Percentiles rank a stretch among this genome's conserved stretches.
phyloP scores from a whole-genome alignment of 1,140 invertebrate species.

The Orius insidiosus region DNA sequence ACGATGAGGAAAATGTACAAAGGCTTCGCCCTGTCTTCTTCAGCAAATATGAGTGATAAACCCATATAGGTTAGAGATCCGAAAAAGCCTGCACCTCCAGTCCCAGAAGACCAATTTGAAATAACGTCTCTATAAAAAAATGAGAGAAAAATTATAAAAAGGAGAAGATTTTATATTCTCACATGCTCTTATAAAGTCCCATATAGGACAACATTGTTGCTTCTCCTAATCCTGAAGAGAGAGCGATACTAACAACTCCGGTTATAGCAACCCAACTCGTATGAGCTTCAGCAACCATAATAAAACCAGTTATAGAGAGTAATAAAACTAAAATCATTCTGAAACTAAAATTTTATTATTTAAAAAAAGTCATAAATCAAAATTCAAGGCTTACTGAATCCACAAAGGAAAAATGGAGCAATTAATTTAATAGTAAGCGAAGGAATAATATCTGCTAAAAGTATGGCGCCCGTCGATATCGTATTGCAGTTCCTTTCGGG shows the following conservation, averaged over 20 bases:
- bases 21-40: neutral
- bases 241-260: constrained; percentile 61
- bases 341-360: constrained; percentile 18
- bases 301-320: constrained; percentile 39
- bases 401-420: constrained; percentile 54
- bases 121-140: constrained; percentile 38
- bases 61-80: constrained; percentile 56
- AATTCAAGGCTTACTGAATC: constrained; percentile 28
- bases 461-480: constrained; percentile 60
- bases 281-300: constrained; percentile 44
- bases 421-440: constrained; percentile 53
- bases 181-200: constrained; percentile 47
- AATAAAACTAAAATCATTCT: constrained; percentile 40
- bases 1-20: constrained; percentile 3
- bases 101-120: constrained; percentile 72
- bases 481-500: constrained; percentile 43
- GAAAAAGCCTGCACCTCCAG: constrained; percentile 64
- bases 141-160: neutral
- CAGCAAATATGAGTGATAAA: neutral
- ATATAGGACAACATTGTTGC: constrained; percentile 57
- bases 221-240: constrained; percentile 63
- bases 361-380: neutral
- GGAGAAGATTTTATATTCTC: neutral
- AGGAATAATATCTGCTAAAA: constrained; percentile 68
- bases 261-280: constrained; percentile 39